phyloP scores from a whole-genome alignment of 2,797 vertebrate genomes.

The Lithobates pipiens region DNA sequence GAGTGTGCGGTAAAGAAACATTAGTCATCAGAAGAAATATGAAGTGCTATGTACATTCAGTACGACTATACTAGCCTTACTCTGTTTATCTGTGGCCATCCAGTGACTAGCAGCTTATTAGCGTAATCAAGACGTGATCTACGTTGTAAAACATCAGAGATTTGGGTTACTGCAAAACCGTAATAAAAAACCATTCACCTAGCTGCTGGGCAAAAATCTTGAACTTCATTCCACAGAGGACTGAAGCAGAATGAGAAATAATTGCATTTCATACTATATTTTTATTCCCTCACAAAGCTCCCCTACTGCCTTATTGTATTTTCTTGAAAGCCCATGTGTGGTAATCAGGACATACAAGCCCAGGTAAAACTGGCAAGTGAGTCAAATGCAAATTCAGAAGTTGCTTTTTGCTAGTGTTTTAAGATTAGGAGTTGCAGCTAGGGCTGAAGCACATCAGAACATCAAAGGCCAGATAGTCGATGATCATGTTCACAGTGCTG shows the following conservation, averaged over 20 bases:
- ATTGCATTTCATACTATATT: no score
- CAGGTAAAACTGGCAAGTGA: no score
- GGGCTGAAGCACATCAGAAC: neutral
- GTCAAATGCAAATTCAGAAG: no score
- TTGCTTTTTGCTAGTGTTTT: no score
- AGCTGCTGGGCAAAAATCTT: no score
- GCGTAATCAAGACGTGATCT: conserved; percentile 8
- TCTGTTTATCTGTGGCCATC: conserved; percentile 16
- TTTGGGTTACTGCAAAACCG: neutral
- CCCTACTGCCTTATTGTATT: neutral
- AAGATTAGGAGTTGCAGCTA: no score
- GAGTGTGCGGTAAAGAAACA: conserved; percentile 40
- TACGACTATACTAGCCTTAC: conserved; percentile 21
- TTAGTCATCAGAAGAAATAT: conserved; percentile 42
- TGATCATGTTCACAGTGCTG: no score
- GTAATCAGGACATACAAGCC: neutral
- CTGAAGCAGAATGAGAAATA: neutral
- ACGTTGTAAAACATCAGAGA: neutral
- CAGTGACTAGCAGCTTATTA: conserved; percentile 15
- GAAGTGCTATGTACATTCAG: conserved; percentile 47
- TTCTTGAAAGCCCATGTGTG: neutral
- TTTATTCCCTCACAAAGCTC: neutral
- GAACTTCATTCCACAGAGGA: no score
- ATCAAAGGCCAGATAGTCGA: neutral
- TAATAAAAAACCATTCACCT: neutral